Evolutionary conservation across 2,797 vertebrate genomes (phyloP).

Genomic region (Sternotherus odoratus): DNA sequence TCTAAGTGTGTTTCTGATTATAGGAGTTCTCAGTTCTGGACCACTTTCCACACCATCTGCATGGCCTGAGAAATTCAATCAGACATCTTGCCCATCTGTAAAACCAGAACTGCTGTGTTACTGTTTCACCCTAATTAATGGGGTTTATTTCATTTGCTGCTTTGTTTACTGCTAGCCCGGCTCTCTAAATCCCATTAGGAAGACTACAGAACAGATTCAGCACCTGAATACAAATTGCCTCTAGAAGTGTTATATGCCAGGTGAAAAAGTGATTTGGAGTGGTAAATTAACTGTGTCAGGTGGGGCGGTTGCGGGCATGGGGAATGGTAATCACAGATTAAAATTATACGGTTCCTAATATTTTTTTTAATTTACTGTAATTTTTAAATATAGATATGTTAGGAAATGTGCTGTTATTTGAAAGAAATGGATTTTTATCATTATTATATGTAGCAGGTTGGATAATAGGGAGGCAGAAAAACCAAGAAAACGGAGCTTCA

Average conservation of each 20-base stretch:
- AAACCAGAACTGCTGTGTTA: conserved; percentile 63
- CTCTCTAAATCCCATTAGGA: conserved; percentile 20
- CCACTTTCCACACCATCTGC: conserved; percentile 67
- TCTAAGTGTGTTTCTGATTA: conserved; percentile 66
- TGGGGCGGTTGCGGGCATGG: neutral
- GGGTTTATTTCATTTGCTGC: conserved; percentile 65
- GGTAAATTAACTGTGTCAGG: neutral
- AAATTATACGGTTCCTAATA: conserved; percentile 17
- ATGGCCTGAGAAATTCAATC: conserved; percentile 71
- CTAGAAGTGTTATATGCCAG: neutral
- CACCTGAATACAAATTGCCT: conserved; percentile 16
- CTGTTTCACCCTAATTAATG: conserved; percentile 67
- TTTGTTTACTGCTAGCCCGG: conserved; percentile 55
- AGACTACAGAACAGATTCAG: neutral
- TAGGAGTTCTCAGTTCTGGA: conserved; percentile 69
- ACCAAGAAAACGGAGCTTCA: neutral
- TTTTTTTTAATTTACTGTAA: neutral
- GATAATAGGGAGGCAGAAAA: neutral
- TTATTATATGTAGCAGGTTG: neutral
- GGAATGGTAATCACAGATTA: neutral
- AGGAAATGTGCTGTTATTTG: neutral
- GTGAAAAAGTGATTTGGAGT: neutral
- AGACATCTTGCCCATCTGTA: conserved; percentile 75
- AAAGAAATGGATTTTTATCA: neutral
- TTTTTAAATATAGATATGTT: neutral